Evolutionary conservation across 1,140 invertebrate genomes (phyloP), one percentile per base, ranked within the genome.

Genomic region (Euschistus heros): DNA sequence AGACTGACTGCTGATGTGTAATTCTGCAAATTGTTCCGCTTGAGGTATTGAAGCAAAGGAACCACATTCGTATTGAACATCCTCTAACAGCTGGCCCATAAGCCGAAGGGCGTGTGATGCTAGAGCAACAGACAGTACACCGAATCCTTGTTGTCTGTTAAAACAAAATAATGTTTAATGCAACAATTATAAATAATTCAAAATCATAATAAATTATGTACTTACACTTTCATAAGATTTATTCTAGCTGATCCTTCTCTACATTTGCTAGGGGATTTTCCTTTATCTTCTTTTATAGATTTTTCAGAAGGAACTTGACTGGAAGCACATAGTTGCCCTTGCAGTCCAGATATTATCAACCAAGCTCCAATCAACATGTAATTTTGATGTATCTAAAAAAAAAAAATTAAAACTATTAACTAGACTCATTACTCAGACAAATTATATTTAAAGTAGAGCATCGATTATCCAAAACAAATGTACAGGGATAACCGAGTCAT

Each of bases 351-450:
- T 18, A 93, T 80, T 17, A 94, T 74, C 26, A 94, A 79, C 92
- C 92, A 95, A 0, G 87, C 86, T 10, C 90, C 91, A 68, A 92
- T 85, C 74, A 93, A 82, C 55, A 93, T 77, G 72, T 94, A 85
- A 78, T 95, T 96, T 78, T 95, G 92, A 67, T 89, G 83, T 67
- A 90, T 83, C 85, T 90, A 73, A 15, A 72, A 76, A 70, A 67
- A 66, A 66, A 30, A 30, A 33, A 64, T 26, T 22, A 6, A 52
- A 7, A 17, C 20, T 24, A 52, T 52, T 8, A 52, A 18, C n/a
- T 13, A 52, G 20, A 52, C n/a, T 13, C n/a, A 52, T 13, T 17
- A 13, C n/a, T n/a, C n/a, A n/a, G n/a, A n/a, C n/a, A n/a, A n/a
- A n/a, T n/a, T n/a, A n/a, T n/a, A n/a, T n/a, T n/a, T n/a, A n/a